These are phyloP conservation scores for Theristicus caerulescens DNA, from an alignment of 2,113 vertebrate species.

Conservation along the genomic window DNA sequence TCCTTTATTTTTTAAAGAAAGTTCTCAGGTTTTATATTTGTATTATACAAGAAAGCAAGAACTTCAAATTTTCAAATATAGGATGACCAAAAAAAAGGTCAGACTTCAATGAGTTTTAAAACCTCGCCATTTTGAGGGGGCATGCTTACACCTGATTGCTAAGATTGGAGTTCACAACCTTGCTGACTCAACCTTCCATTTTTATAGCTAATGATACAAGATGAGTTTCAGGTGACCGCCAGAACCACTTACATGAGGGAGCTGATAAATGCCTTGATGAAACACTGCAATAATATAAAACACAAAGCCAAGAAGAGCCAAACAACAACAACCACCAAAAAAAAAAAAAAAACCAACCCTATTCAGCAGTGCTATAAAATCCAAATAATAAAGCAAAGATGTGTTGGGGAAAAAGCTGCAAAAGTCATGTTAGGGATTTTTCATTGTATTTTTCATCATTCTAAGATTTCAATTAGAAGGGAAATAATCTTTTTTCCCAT, in stretches of 20 bases:
- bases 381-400: not conserved
- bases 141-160: not conserved
- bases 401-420: not conserved
- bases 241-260: not conserved
- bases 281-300: not conserved
- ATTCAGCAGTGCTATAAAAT: not conserved
- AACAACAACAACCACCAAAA: not conserved
- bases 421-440: not conserved
- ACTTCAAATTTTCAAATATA: not conserved
- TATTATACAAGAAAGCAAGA: not conserved
- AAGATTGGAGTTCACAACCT: not conserved
- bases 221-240: not conserved
- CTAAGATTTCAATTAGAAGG: conserved; percentile 19
- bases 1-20: not conserved
- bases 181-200: not conserved
- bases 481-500: not conserved
- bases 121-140: not conserved
- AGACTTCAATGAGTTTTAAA: not conserved
- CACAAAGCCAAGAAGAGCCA: not conserved
- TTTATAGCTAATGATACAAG: not conserved
- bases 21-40: not conserved
- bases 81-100: not conserved
- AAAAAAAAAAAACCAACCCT: not conserved
- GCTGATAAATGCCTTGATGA: not conserved
- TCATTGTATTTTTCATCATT: not conserved